Conservation (phyloP, 1,140 invertebrate species). For the Apis florea region DNA sequence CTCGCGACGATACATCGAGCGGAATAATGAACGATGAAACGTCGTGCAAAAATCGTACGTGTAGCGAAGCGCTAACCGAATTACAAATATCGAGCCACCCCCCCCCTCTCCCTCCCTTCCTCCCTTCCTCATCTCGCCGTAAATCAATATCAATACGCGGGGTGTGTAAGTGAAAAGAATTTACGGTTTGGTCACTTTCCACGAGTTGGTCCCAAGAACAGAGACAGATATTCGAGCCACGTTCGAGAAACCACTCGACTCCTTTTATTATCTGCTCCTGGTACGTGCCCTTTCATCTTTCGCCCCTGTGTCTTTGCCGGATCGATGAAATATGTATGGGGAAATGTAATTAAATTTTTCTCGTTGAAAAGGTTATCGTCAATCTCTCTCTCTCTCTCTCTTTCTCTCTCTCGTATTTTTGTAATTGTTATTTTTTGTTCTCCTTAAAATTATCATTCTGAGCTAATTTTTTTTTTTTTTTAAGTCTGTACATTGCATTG, state of each 20-base stretch:
- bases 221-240: constrained; percentile 59
- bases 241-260: constrained; percentile 50
- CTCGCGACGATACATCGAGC: neutral
- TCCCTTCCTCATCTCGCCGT: no score
- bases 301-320: neutral
- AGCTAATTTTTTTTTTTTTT: no score
- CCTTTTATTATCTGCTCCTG: constrained; percentile 65
- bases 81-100: neutral
- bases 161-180: constrained; percentile 23
- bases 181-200: constrained; percentile 29
- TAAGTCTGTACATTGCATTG: no score
- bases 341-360: constrained; percentile 74
- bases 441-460: no score
- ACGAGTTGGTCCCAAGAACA: constrained; percentile 34
- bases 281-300: constrained; percentile 46
- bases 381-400: no score
- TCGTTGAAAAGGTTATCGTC: neutral
- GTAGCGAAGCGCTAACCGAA: neutral
- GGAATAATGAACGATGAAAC: neutral
- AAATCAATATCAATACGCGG: constrained; percentile 13
- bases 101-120: no score
- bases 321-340: neutral
- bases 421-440: no score
- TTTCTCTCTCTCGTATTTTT: no score
- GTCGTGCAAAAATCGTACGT: neutral